phyloP scores from a whole-genome alignment of 2,888 invertebrate species.

The Liopterus haemorrhoidalis region DNA sequence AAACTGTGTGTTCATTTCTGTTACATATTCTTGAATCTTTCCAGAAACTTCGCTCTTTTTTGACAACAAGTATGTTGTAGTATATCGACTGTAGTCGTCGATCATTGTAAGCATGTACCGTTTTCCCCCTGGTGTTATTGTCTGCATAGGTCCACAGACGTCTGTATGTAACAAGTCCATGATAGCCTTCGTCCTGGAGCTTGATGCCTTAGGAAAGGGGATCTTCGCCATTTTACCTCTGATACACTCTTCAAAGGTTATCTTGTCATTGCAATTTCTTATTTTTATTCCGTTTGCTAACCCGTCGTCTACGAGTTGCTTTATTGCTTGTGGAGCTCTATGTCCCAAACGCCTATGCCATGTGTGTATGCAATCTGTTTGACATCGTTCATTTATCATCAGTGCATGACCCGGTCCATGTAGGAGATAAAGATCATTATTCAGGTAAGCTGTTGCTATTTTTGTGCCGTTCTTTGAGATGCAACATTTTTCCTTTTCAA shows the following conservation, averaged over 20 bases:
- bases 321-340: conserved; percentile 6
- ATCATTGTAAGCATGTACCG: conserved; percentile 35
- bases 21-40: conserved; percentile 24
- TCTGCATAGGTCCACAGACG: conserved; percentile 37
- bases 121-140: conserved; percentile 29
- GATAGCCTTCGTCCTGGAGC: conserved; percentile 20
- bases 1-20: conserved; percentile 16
- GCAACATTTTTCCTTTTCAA: no score
- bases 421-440: no score
- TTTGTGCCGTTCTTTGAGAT: no score
- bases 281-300: conserved; percentile 24
- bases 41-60: conserved; percentile 30
- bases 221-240: conserved; percentile 31
- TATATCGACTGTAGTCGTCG: conserved; percentile 36
- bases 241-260: conserved; percentile 29
- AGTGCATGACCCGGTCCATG: no score
- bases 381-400: background rate
- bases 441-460: no score
- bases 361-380: conserved; percentile 3
- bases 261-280: conserved; percentile 19
- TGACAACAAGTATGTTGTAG: conserved; percentile 28
- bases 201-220: conserved; percentile 30
- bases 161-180: conserved; percentile 35
- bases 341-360: conserved; percentile 6
- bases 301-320: background rate